Base-by-base conservation (phyloP, 2,797 vertebrate species). In the Percopsis omiscomaycus region DNA sequence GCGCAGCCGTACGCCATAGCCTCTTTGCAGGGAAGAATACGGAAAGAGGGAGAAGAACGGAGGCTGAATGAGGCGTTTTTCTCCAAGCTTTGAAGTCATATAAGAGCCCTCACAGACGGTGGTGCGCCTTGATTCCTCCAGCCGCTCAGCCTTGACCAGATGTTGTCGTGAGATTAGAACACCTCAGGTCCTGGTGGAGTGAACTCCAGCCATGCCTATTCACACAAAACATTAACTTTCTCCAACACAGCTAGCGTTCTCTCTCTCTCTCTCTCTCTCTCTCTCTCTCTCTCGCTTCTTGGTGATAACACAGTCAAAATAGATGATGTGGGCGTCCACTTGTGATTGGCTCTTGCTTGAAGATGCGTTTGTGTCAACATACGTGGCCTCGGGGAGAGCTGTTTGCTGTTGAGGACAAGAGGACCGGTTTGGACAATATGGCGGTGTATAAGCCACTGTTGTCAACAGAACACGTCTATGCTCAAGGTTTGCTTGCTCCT, bases 131-230 rank as follows among this genome's bases (percentile, higher is more conserved):
- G 76, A 66, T 66, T 59, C 69, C 27, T 73, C 66, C 44, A 69
- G 66, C 51, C 55, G 58, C 59, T 68, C 68, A 54, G 67, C 61
- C 49, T 55, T 70, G 65, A 71, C 81, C 88, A 89, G 84, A 89
- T 89, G 86, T 84, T 84, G 75, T 65, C 15, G 73, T 12, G 64
- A 84, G 89, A 89, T 88, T 76, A 88, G 48, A 64, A 73, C 10
- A 73, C 55, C 54, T 47, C 61, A 12, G 61, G 64, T 84, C 75
- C 71, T 71, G 69, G 57, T 76, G 74, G 76, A 83, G 75, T 57
- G 69, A 50, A 30, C 72, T 77, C 80, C 71, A 71, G 73, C 83
- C 78, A 74, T 82, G 83, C 67, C 72, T 80, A 59, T 64, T 80
- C 79, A 80, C 75, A 75, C 69, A 78, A 73, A 67, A 80, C 63